These are phyloP conservation scores for Menidia beryllina DNA, from an alignment of 2,113 vertebrate species.

Conservation along the genomic window DNA sequence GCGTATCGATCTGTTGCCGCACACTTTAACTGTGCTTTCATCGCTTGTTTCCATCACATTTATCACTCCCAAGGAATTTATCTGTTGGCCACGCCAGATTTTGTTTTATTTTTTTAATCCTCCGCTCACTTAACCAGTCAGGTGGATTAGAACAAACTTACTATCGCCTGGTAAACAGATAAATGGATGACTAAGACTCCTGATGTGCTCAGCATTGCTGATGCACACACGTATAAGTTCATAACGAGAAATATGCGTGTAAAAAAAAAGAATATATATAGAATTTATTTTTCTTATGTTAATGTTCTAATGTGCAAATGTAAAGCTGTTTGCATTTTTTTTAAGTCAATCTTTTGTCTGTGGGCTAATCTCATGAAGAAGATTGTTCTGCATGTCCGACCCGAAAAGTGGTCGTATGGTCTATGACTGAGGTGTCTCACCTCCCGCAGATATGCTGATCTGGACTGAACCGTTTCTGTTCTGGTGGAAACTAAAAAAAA, in stretches of 20 bases:
- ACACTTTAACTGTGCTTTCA: constrained; percentile 82
- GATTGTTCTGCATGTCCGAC: constrained; percentile 79
- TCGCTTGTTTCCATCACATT: constrained; percentile 48
- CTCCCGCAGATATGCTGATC: constrained; percentile 47
- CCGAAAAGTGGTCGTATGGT: constrained; percentile 66
- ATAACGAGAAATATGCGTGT: constrained; percentile 64
- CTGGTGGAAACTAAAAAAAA: constrained; percentile 8
- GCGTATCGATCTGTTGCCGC: constrained; percentile 80
- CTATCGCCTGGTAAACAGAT: constrained; percentile 36
- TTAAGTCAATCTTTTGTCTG: constrained; percentile 59
- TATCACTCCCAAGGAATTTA: constrained; percentile 56
- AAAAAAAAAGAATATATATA: constrained; percentile 56
- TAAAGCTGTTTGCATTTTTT: constrained; percentile 50
- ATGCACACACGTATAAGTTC: constrained; percentile 54
- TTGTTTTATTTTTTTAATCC: constrained; percentile 69
- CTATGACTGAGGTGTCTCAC: constrained; percentile 47
- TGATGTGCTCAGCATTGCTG: constrained; percentile 50
- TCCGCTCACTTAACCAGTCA: constrained; percentile 70
- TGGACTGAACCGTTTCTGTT: constrained; percentile 41
- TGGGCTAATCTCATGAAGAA: constrained; percentile 70
- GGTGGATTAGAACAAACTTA: constrained; percentile 41
- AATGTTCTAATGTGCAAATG: constrained; percentile 71
- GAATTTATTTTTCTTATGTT: constrained; percentile 78
- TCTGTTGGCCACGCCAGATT: constrained; percentile 67
- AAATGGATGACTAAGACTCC: constrained; percentile 33